Conservation (phyloP, 2,113 vertebrate species). For the Gymnocephalus cernua region DNA sequence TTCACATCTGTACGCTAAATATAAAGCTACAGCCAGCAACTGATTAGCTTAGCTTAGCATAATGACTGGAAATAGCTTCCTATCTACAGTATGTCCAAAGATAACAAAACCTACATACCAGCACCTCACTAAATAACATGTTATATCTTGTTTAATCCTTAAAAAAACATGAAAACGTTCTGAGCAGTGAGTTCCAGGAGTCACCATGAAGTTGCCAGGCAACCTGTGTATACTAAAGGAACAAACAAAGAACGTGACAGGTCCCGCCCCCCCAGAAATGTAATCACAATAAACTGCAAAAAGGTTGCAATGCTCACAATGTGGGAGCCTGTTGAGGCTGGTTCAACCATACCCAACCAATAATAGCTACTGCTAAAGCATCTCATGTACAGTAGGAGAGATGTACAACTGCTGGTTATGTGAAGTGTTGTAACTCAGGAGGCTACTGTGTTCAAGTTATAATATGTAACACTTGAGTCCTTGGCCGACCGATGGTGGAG, state of each 20-base stretch:
- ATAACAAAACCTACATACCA: too few species aligned
- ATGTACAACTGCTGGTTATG: constrained; percentile 18
- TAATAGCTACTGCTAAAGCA: neutral
- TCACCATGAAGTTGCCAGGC: too few species aligned
- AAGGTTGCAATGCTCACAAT: neutral
- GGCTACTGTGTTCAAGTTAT: neutral
- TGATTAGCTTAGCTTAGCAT: neutral
- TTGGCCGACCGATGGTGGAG: neutral
- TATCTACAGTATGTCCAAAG: too few species aligned
- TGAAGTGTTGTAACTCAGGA: neutral
- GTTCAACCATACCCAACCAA: neutral
- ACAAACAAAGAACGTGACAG: too few species aligned
- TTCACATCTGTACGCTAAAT: neutral
- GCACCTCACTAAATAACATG: too few species aligned
- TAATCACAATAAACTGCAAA: neutral
- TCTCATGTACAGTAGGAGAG: constrained; percentile 1
- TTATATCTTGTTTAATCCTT: too few species aligned
- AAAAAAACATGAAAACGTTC: too few species aligned
- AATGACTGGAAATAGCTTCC: too few species aligned
- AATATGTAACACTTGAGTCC: neutral
- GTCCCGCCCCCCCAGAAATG: neutral
- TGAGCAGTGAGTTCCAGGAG: too few species aligned
- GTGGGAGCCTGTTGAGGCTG: neutral
- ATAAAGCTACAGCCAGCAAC: neutral
- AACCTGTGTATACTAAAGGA: too few species aligned